These are phyloP conservation scores for Caenorhabditis doughertyi DNA, from an alignment of 2,888 invertebrate genomes.

Conservation along the genomic window DNA sequence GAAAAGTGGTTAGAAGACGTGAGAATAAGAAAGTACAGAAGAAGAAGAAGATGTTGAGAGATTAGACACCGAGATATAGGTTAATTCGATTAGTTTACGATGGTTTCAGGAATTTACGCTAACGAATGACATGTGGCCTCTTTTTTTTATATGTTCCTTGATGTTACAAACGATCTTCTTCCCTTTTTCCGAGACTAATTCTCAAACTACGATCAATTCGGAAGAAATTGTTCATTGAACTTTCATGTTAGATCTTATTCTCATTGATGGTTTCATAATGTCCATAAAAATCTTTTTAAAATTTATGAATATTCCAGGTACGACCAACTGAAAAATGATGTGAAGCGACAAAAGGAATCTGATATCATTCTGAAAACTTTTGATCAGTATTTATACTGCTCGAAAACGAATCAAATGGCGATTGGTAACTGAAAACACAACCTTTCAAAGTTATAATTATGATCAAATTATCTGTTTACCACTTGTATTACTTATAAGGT, in stretches of 20 bases:
- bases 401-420: too few species aligned
- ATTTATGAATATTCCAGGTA: too few species aligned
- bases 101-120: slow-evolving; percentile 42
- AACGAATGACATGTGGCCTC: background rate
- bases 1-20: slow-evolving; percentile 35
- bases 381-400: too few species aligned
- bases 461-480: too few species aligned
- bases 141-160: slow-evolving; percentile 39
- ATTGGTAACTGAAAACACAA: too few species aligned
- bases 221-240: background rate
- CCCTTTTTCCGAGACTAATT: background rate
- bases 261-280: too few species aligned
- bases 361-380: too few species aligned
- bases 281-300: too few species aligned
- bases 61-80: slow-evolving; percentile 51
- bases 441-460: too few species aligned
- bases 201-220: slow-evolving; percentile 2
- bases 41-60: slow-evolving; percentile 1
- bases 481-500: too few species aligned
- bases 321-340: too few species aligned
- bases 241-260: background rate
- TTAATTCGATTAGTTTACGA: slow-evolving; percentile 63
- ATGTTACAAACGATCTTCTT: slow-evolving; percentile 13
- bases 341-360: too few species aligned
- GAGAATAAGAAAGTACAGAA: slow-evolving; percentile 48